Evolutionary conservation across 2,113 vertebrate species (phyloP).

Genomic region (Ictalurus furcatus): DNA sequence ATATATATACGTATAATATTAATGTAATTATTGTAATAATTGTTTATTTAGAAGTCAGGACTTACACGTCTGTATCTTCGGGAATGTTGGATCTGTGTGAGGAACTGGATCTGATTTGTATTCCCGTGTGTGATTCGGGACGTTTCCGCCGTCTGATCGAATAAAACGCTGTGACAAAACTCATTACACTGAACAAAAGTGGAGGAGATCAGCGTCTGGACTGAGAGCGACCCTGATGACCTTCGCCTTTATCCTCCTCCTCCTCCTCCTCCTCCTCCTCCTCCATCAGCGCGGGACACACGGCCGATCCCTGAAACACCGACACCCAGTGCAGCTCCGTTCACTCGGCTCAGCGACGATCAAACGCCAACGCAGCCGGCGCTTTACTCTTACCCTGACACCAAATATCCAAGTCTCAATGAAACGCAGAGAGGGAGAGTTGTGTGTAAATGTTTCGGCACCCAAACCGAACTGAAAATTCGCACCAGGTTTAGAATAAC

Average conservation of each 20-base stretch:
- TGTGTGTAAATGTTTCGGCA: no score
- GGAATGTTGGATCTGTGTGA: background rate
- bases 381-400: background rate
- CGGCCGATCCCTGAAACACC: background rate
- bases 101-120: slow-evolving; percentile 44
- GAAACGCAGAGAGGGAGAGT: background rate
- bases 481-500: background rate
- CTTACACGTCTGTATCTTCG: background rate
- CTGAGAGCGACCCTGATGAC: slow-evolving; percentile 44
- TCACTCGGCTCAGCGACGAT: background rate
- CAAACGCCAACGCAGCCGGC: background rate
- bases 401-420: no score
- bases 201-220: slow-evolving; percentile 40
- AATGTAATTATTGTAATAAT: background rate
- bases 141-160: slow-evolving; percentile 33
- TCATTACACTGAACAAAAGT: slow-evolving; percentile 52
- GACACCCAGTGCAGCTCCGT: background rate
- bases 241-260: slow-evolving; percentile 34
- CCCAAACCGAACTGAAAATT: background rate
- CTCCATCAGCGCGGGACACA: background rate
- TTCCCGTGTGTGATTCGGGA: slow-evolving; percentile 31
- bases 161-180: slow-evolving; percentile 49
- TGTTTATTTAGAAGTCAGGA: background rate
- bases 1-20: background rate
- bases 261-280: no score